Conservation (phyloP, 1,140 invertebrate genomes). For the Drosophila eugracilis region DNA sequence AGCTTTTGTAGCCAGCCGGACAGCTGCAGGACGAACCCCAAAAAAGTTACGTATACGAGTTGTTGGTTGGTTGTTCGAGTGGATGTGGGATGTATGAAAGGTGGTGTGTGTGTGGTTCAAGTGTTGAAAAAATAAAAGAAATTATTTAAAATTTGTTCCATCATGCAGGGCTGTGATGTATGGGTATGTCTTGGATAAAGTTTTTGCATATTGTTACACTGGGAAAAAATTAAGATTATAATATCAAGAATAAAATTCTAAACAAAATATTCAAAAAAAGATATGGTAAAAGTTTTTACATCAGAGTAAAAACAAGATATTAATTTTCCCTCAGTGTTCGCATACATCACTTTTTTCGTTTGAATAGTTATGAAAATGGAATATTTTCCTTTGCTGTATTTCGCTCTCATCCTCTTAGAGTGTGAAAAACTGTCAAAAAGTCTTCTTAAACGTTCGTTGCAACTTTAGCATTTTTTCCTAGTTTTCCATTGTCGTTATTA, state of each 20-base stretch:
- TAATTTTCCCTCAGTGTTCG: constrained; percentile 8
- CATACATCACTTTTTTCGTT: constrained; percentile 1
- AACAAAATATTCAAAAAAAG: not conserved
- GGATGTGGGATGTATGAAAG: constrained; percentile 32
- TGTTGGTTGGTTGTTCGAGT: constrained; percentile 34
- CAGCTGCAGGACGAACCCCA: constrained; percentile 86
- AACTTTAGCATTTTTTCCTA: constrained; percentile 27
- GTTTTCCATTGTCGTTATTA: constrained; percentile 55
- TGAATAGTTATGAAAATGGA: constrained; percentile 24
- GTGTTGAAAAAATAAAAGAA: constrained; percentile 66
- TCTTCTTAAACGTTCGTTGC: constrained; percentile 57
- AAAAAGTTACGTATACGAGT: constrained; percentile 30
- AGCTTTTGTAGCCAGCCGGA: constrained; percentile 88
- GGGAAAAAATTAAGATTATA: constrained; percentile 6
- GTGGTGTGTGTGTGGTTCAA: constrained; percentile 23
- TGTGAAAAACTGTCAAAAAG: constrained; percentile 70
- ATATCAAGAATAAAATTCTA: not conserved
- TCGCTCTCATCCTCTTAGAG: constrained; percentile 6
- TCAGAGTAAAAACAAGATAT: too few species aligned
- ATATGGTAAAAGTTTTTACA: too few species aligned
- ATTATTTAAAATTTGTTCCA: constrained; percentile 71
- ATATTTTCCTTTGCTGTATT: constrained; percentile 4
- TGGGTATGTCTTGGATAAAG: constrained; percentile 12
- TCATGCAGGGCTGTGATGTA: constrained; percentile 51
- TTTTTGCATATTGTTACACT: constrained; percentile 3